Conservation (phyloP, 2,797 vertebrate genomes). For the Poecilia velifera region DNA sequence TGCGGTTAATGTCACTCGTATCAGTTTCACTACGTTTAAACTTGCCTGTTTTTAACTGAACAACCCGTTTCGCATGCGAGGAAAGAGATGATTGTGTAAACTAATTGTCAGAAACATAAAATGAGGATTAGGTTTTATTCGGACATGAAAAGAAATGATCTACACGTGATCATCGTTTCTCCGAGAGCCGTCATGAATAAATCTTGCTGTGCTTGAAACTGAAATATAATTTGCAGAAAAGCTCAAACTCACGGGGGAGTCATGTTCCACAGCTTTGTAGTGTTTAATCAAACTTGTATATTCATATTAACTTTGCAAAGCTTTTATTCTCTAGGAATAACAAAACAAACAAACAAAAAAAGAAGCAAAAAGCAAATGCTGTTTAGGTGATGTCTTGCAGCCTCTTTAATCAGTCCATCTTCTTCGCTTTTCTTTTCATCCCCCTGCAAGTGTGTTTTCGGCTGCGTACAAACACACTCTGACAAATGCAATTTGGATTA, state of each 20-base stretch:
- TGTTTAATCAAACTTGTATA: neutral
- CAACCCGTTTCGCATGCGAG: neutral
- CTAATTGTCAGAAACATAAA: neutral
- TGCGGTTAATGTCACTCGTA: neutral
- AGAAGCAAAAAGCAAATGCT: neutral
- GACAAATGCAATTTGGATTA: conserved; percentile 55
- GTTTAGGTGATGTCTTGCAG: neutral
- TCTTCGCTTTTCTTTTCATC: conserved; percentile 15
- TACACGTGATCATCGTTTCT: too few relatives aligned
- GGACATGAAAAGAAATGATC: neutral
- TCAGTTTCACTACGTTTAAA: neutral
- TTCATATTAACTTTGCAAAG: neutral
- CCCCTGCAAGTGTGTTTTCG: conserved; percentile 6
- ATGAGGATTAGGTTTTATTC: neutral
- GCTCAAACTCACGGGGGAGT: too few relatives aligned
- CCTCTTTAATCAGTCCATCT: neutral
- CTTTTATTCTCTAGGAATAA: neutral
- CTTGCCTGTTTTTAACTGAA: neutral
- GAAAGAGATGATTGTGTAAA: neutral
- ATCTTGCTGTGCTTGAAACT: neutral
- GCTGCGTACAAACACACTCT: conserved; percentile 10
- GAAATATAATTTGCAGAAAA: neutral
- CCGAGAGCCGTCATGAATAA: neutral
- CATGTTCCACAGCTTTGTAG: neutral
- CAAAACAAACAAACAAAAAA: neutral